These are phyloP conservation scores for Oryzias melastigma DNA, from an alignment of 2,113 vertebrate genomes.

Conservation along the genomic window DNA sequence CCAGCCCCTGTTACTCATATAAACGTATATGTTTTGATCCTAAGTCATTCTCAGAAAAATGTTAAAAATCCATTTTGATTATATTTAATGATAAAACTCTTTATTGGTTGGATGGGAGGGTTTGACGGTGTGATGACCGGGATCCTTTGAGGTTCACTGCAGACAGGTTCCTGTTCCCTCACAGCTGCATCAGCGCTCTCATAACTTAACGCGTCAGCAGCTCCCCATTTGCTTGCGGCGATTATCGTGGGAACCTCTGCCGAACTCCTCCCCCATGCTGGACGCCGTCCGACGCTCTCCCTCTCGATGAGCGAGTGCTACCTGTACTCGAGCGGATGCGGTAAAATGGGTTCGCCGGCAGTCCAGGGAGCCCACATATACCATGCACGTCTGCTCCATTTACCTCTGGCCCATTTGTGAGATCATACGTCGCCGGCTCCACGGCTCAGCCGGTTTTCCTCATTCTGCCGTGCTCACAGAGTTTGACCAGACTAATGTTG, in stretches of 20 bases:
- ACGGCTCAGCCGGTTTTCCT: constrained; percentile 48
- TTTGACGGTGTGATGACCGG: constrained; percentile 15
- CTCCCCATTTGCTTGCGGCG: constrained; percentile 28
- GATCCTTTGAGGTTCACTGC: constrained; percentile 22
- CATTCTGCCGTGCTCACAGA: constrained; percentile 50
- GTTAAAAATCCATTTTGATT: too few species aligned
- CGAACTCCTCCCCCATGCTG: constrained; percentile 35
- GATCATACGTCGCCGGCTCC: constrained; percentile 63
- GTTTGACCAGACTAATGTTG: constrained; percentile 62
- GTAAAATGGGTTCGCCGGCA: constrained; percentile 78
- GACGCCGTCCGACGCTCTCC: constrained; percentile 53
- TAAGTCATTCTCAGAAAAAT: too few species aligned
- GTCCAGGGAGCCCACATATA: constrained; percentile 46
- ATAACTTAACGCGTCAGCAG: constrained; percentile 42
- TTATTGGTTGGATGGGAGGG: constrained; percentile 1
- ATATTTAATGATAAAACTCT: too few species aligned
- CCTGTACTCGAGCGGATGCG: constrained; percentile 67
- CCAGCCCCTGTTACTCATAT: too few species aligned
- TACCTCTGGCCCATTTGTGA: constrained; percentile 76
- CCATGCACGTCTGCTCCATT: constrained; percentile 66
- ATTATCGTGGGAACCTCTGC: constrained; percentile 39
- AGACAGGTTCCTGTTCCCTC: constrained; percentile 27
- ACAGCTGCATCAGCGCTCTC: constrained; percentile 27
- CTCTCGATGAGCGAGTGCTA: constrained; percentile 73
- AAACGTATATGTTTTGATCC: too few species aligned